phyloP scores from a whole-genome alignment of 2,797 vertebrate species.

The Phoeniculus purpureus region DNA sequence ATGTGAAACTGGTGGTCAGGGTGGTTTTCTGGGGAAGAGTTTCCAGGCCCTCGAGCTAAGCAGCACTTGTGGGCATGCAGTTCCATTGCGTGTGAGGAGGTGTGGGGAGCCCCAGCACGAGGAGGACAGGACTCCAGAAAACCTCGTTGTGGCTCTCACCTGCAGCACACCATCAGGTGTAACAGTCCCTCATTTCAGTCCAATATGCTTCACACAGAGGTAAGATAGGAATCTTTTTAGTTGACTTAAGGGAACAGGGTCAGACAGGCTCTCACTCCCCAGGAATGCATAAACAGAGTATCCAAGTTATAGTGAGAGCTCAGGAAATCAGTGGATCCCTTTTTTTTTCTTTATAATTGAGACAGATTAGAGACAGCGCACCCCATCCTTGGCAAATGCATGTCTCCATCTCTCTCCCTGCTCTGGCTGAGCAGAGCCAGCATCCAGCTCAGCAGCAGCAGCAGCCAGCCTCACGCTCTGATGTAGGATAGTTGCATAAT shows the following conservation, averaged over 20 bases:
- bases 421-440: neutral
- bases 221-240: neutral
- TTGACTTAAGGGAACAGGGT: neutral
- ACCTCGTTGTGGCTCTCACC: neutral
- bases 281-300: neutral
- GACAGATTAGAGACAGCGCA: neutral
- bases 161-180: fast-evolving
- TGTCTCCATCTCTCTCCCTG: neutral
- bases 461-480: fast-evolving
- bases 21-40: neutral
- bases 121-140: neutral
- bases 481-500: slow-evolving; percentile 33
- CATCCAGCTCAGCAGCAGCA: neutral
- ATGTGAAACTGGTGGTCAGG: neutral
- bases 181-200: neutral
- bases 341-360: neutral
- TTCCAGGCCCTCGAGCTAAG: neutral
- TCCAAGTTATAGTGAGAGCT: neutral
- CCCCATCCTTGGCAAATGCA: neutral
- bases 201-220: neutral
- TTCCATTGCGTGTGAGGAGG: fast-evolving
- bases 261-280: neutral
- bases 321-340: neutral
- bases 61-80: fast-evolving
- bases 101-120: neutral